These are phyloP conservation scores for Oophaga pumilio DNA, from an alignment of 2,113 vertebrate genomes.

Conservation along the genomic window DNA sequence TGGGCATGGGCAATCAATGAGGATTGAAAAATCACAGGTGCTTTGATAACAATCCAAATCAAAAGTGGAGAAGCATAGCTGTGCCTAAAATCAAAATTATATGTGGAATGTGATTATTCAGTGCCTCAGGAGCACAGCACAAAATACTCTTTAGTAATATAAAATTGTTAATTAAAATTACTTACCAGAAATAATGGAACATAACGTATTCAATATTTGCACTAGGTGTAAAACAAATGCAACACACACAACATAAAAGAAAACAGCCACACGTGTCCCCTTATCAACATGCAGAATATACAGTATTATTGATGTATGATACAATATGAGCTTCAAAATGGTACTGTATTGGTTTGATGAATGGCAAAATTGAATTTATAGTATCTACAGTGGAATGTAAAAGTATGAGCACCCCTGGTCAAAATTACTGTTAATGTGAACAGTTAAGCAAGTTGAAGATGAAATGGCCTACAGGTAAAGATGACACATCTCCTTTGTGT, in stretches of 20 bases:
- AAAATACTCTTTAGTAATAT: neutral
- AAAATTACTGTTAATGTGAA: no score
- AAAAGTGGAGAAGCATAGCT: conserved; percentile 49
- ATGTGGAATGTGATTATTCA: conserved; percentile 9
- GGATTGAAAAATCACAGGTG: conserved; percentile 37
- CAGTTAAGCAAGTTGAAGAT: no score
- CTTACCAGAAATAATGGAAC: neutral
- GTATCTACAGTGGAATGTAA: no score
- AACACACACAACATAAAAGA: neutral
- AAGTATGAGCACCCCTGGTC: no score
- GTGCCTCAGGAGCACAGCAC: neutral
- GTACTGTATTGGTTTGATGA: no score
- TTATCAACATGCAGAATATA: no score
- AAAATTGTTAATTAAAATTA: neutral
- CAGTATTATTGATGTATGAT: no score
- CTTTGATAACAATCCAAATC: conserved; percentile 41
- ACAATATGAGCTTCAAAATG: no score
- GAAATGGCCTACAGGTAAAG: no score
- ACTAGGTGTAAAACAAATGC: neutral
- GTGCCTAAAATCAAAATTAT: conserved; percentile 32
- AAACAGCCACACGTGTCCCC: no score
- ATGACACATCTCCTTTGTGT: no score
- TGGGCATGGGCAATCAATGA: conserved; percentile 19
- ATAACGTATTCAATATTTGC: neutral
- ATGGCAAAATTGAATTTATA: no score